Evolutionary conservation across 2,888 invertebrate genomes (phyloP), one percentile per base, ranked within the genome.

Genomic region (Xanthostigma xanthostigma): DNA sequence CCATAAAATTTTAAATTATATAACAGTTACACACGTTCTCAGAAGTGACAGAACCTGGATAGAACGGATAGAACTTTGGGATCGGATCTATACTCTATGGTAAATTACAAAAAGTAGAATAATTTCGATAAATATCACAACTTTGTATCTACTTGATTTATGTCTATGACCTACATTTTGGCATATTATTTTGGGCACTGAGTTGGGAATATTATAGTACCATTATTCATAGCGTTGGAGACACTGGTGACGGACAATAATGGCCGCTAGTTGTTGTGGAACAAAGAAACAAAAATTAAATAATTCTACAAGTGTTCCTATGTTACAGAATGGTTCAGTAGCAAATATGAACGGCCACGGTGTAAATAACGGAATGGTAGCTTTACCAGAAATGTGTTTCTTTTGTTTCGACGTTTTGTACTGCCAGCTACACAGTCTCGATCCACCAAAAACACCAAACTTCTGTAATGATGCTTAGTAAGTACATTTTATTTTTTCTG

Each of bases 361-460:
- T 48, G 63, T 68, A 54, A 64, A 65, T 53, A 75, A 74, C 59
- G 70, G 71, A 48, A 66, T 70, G 64, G 84, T 93, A 57, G 91
- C 89, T 58, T 80, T 84, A 67, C 85, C 87, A 54, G 95, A 96
- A 69, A 98, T 98, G 97, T 94, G 94, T 67, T 91, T 88, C 76
- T 97, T 89, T 75, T 98, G 98, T 79, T 98, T 97, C 76, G 97
- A 98, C 74, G 94, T 96, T 60, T 81, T 98, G 57, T 88, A 94
- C 71, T 83, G 85, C 70, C 91, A 95, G 72, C 78, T 98, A 62
- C 86, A 94, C 71, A 89, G 86, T 67, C 78, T 89, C 67, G 92
- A 94, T 59, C 85, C 90, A 58, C 96, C 96, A 57, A 86, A 85
- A 68, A 77, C 83, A 59, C 93, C 95, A 62, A 78, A 81, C 69